Evolutionary conservation across 2,888 invertebrate genomes (phyloP), one percentile per base, ranked within the genome.

Genomic region (Gandaritis pyraliata): DNA sequence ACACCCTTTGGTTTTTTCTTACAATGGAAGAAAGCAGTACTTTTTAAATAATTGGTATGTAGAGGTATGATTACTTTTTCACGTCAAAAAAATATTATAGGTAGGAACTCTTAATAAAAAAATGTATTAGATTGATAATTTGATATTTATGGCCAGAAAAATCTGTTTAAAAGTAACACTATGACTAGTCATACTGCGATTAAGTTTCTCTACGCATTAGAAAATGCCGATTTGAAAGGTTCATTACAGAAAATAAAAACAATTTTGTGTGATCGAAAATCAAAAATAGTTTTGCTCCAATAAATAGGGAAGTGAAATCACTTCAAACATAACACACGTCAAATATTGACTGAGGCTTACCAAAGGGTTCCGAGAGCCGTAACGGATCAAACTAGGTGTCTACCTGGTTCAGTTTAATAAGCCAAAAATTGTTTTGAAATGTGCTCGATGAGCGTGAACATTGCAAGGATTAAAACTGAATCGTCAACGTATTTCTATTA

Each of bases 381-480:
- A 76, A 74, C 73, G 77, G 72, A 75, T 75, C 70, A 74, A 73
- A 70, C 75, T 74, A 76, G 76, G 72, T 75, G 77, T 78, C 77
- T 83, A 85, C 85, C 86, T 84, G 84, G 81, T 77, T 79, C 75
- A 72, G 82, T 88, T 89, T 89, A 90, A 90, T 90, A 90, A 82
- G 85, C 85, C 82, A 83, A 81, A 91, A 90, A 90, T 90, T 92
- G 90, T 92, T 91, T 90, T 90, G 88, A 89, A 84, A 77, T 68
- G 81, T 83, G 90, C 65, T 83, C 87, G 76, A 81, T 78, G 78
- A 89, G 87, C 92, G 91, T 92, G 86, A 92, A 90, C 82, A 84
- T 85, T 84, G 85, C 72, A 69, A 75, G 87, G 90, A 89, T 90
- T 90, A 90, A 63, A 59, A 71, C 65, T 76, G 72, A 80, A 83